Evolutionary conservation across 2,113 vertebrate species (phyloP).

Genomic region (Aegithalos caudatus): DNA sequence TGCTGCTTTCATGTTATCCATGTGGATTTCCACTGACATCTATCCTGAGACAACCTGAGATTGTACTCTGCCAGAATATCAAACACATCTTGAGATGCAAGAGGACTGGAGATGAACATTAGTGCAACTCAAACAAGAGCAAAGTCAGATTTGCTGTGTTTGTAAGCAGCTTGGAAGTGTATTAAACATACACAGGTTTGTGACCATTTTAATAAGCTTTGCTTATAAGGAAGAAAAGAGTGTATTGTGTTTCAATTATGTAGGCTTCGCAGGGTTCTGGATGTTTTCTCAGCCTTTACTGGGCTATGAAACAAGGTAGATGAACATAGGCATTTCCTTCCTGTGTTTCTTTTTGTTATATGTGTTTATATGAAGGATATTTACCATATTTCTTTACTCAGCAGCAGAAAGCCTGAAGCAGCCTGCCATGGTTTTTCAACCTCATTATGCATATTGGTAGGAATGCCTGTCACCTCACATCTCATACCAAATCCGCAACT

Average conservation of each 20-base stretch:
- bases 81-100: neutral
- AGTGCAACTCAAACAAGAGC: neutral
- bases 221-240: neutral
- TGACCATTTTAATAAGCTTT: neutral
- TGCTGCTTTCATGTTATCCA: neutral
- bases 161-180: neutral
- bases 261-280: neutral
- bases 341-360: neutral
- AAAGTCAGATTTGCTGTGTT: neutral
- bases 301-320: neutral
- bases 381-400: neutral
- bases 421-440: neutral
- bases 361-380: neutral
- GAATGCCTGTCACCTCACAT: slow-evolving; percentile 43
- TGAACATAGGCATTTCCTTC: neutral
- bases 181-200: neutral
- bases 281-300: neutral
- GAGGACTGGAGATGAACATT: neutral
- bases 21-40: neutral
- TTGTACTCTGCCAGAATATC: neutral
- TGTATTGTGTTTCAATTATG: neutral
- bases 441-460: neutral
- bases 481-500: neutral
- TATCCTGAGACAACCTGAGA: neutral
- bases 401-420: slow-evolving; percentile 11